phyloP scores from a whole-genome alignment of 2,888 invertebrate genomes.

The Drosophila nr. perissopoda region DNA sequence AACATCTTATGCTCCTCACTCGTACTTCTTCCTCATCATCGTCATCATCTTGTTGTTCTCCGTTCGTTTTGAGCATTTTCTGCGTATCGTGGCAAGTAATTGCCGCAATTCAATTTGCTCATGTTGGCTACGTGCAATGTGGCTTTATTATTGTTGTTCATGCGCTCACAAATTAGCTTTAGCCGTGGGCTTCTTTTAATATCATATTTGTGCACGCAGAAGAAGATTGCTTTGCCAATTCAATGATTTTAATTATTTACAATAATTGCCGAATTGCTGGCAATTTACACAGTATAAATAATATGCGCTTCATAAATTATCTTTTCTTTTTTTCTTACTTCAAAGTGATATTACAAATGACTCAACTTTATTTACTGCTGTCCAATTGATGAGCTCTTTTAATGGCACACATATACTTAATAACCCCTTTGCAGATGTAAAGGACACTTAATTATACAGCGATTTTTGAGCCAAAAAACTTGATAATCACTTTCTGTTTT shows the following conservation, averaged over 20 bases:
- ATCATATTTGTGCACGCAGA: slow-evolving; percentile 12
- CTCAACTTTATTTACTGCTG: neutral
- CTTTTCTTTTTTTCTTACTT: neutral
- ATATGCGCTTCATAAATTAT: slow-evolving; percentile 2
- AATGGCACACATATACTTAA: neutral
- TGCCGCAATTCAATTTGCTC: slow-evolving; percentile 79
- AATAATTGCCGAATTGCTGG: slow-evolving; percentile 14
- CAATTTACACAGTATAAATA: neutral
- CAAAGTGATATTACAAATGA: neutral
- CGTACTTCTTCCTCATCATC: slow-evolving; percentile 9
- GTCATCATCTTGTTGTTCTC: slow-evolving; percentile 6
- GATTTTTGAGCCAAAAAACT: neutral
- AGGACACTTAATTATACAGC: neutral
- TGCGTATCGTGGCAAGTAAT: slow-evolving; percentile 79
- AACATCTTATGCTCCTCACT: slow-evolving; percentile 13
- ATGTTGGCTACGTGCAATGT: slow-evolving; percentile 72
- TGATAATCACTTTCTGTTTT: neutral
- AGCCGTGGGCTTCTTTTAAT: slow-evolving; percentile 35
- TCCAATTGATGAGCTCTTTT: neutral
- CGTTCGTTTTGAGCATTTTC: slow-evolving; percentile 51
- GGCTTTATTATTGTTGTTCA: slow-evolving; percentile 59
- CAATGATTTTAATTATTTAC: slow-evolving; percentile 30
- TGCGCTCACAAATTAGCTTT: slow-evolving; percentile 43
- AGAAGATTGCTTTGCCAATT: slow-evolving; percentile 10
- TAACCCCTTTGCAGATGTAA: neutral